Percentiles rank a stretch among this genome's conserved stretches.
These are phyloP conservation scores for Drosophila ezoana DNA, from an alignment of 2,888 invertebrate genomes.

Conservation along the genomic window DNA sequence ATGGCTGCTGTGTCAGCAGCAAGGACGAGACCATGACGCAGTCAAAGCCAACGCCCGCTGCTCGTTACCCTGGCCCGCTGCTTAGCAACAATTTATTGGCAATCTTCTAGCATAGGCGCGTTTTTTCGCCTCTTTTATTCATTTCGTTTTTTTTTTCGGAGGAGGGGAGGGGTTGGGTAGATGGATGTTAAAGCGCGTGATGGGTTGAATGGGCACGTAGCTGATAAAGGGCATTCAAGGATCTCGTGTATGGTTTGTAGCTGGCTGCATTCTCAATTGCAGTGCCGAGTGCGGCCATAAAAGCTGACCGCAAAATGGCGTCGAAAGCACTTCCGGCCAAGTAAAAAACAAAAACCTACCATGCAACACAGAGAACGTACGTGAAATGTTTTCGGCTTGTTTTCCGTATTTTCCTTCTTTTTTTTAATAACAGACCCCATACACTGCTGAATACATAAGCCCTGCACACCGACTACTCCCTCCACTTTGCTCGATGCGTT, in stretches of 20 bases:
- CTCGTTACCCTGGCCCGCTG: constrained; percentile 57
- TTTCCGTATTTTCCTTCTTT: constrained; percentile 14
- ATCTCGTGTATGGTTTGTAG: constrained; percentile 34
- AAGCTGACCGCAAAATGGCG: constrained; percentile 75
- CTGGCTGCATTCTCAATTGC: constrained; percentile 61
- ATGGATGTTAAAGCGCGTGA: constrained; percentile 67
- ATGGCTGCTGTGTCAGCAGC: constrained; percentile 54
- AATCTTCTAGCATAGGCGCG: constrained; percentile 55
- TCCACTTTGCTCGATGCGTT: constrained; percentile 35
- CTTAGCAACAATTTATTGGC: constrained; percentile 75
- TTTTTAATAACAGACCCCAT: constrained; percentile 52
- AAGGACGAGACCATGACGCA: constrained; percentile 33
- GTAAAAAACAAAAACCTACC: constrained; percentile 51
- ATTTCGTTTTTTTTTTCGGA: background rate
- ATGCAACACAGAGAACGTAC: constrained; percentile 44
- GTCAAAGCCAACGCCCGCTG: constrained; percentile 18
- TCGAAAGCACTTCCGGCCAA: constrained; percentile 74
- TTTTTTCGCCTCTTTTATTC: constrained; percentile 27
- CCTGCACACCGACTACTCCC: background rate
- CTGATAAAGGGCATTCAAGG: constrained; percentile 49
- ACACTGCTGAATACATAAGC: constrained; percentile 9
- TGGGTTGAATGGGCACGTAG: constrained; percentile 63
- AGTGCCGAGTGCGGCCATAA: constrained; percentile 44
- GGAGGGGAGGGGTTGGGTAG: constrained; percentile 24
- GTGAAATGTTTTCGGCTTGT: constrained; percentile 68